Percentiles rank a stretch among this genome's conserved stretches.
These are phyloP conservation scores for Pseudorhiza aurosa DNA, from an alignment of 30 jellyfish, hydroid and myxozoan genomes.

Conservation along the genomic window DNA sequence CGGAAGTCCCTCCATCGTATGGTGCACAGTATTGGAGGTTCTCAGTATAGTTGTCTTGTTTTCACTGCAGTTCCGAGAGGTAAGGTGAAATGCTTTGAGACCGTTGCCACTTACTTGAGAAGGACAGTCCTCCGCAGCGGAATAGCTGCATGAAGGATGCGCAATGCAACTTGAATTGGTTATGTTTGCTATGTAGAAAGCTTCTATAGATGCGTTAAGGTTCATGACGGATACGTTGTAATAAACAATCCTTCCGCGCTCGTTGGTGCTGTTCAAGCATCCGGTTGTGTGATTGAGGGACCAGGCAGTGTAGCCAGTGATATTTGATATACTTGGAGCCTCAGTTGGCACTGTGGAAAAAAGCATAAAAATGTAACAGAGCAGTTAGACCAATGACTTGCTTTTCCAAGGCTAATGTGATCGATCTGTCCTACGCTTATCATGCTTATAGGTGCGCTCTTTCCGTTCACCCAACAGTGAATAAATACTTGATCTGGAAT, in stretches of 20 bases:
- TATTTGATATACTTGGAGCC: not conserved
- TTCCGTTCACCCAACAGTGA: too few species aligned
- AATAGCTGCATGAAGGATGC: not conserved
- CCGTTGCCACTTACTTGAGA: not conserved
- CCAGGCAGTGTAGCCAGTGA: not conserved
- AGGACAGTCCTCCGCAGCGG: not conserved
- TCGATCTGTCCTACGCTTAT: too few species aligned
- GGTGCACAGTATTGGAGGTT: conserved; percentile 13
- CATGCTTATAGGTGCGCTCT: too few species aligned
- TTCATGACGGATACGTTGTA: conserved; percentile 12
- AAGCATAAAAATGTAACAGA: not conserved
- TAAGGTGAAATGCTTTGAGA: not conserved
- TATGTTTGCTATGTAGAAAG: not conserved
- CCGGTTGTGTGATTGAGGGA: conserved; percentile 33
- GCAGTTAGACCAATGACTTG: too few species aligned
- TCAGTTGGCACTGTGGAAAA: conserved; percentile 23
- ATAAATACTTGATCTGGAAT: too few species aligned
- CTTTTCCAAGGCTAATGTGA: too few species aligned
- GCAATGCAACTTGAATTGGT: not conserved
- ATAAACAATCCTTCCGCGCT: conserved; percentile 12
- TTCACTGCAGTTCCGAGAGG: conserved; percentile 9
- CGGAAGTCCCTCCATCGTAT: not conserved
- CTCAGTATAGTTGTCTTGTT: not conserved
- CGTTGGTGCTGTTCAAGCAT: conserved; percentile 5
- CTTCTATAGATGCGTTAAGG: not conserved